Conservation (phyloP, 2,797 vertebrate species). For the Macropodus opercularis region DNA sequence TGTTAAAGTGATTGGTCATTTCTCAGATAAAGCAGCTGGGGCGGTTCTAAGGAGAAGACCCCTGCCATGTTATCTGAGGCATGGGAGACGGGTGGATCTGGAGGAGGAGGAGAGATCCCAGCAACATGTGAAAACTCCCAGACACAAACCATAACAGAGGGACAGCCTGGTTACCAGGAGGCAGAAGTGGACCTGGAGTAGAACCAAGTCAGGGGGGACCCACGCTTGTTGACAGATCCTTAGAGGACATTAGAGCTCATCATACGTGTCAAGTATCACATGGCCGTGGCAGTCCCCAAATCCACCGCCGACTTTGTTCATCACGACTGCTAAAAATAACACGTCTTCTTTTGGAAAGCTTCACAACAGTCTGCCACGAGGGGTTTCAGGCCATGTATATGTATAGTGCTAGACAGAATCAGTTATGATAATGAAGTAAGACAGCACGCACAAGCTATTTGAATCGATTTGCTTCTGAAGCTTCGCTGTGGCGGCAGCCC, state of each 20-base stretch:
- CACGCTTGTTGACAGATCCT: conserved; percentile 18
- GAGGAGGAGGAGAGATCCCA: conserved; percentile 59
- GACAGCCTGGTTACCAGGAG: conserved; percentile 62
- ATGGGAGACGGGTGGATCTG: conserved; percentile 51
- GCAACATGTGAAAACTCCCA: conserved; percentile 76
- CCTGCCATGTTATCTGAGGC: conserved; percentile 77
- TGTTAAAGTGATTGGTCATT: conserved; percentile 78
- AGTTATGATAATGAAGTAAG: conserved; percentile 60
- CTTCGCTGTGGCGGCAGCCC: conserved; percentile 55
- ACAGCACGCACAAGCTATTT: conserved; percentile 47
- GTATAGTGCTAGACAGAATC: conserved; percentile 29
- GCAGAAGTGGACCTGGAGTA: conserved; percentile 37
- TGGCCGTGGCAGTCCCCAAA: conserved; percentile 11
- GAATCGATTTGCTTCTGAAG: conserved; percentile 58
- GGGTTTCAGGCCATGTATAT: conserved; percentile 18
- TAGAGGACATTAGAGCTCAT: conserved; percentile 28
- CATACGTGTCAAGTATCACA: conserved; percentile 18
- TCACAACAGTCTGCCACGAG: conserved; percentile 22
- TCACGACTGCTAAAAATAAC: conserved; percentile 36
- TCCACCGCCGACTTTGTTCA: conserved; percentile 18
- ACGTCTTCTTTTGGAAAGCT: conserved; percentile 13
- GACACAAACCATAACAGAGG: conserved; percentile 72
- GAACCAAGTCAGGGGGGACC: conserved; percentile 20
- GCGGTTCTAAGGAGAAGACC: conserved; percentile 77
- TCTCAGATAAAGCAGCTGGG: conserved; percentile 78